Base-by-base conservation (phyloP, 2,797 vertebrate genomes). In the Cuniculus paca region DNA sequence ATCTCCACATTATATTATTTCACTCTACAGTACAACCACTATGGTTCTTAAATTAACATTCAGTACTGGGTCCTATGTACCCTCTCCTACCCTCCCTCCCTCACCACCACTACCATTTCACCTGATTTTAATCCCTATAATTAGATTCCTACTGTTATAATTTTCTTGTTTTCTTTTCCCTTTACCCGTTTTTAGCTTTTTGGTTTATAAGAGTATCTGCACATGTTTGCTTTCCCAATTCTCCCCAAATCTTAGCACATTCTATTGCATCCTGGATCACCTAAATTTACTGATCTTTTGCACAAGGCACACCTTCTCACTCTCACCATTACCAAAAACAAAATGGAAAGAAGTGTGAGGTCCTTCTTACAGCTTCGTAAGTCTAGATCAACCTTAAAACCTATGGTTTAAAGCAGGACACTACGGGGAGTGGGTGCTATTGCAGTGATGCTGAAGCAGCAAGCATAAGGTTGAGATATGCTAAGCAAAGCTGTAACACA, bases 231-330 rank as follows among this genome's bases (percentile, higher is more conserved):
- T 87, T 83, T 75, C 17, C 72, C 52, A 42, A 2, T 72, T 60
- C 26, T 26, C 28, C 36, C 34, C 22, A 65, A 93, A 61, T 60
- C 45, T 45, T 90, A 70, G 36, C 39, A 85, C 6, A 75, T 72
- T 90, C 22, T 77, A 4, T 91, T 52, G 91, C 68, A 82, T 36
- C 13, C 17, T 28, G 9, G 19, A 82, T 85, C 60, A 78, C 3
- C 54, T 90, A 31, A 91, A 60, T 75, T 85, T 36, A n/a, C 31
- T 70, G 34, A 58, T 74, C 11, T 36, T 86, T 86, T 83, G 70
- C 54, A 90, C 19, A 94, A 96, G 31, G 42, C 39, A 58, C 16
- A 58, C 12, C 7, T n/a, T 7, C 65, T 3, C 22, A 52, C 8
- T 8, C 56, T 6, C 2, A 48, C 3, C 9, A 45, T 50, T 31